Evolutionary conservation across 2,888 invertebrate species (phyloP), one percentile per base, ranked within the genome.

Genomic region (Frankliniella intonsa): DNA sequence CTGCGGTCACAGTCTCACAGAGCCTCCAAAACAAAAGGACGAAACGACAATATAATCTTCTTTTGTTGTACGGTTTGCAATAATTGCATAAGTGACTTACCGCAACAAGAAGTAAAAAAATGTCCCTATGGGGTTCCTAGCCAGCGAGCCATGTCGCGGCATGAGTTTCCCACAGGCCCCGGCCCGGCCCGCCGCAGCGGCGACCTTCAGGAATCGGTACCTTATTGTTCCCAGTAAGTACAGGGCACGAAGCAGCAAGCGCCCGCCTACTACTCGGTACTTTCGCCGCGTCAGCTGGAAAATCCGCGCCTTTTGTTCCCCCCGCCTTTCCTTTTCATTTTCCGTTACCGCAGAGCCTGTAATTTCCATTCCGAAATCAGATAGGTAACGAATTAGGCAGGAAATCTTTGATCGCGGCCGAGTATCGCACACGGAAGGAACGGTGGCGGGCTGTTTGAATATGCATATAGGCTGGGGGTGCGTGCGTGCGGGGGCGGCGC

Each of bases 31-130:
- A 76, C 69, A 76, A 76, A 76, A 76, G 69, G 25, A 22, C 9
- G 22, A 76, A 11, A 25, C 69, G 69, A 76, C 69, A 76, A 76
- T 76, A 76, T 76, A 76, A 76, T 76, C 69, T 76, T 22, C 69
- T 12, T 76, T 76, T 76, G 69, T 76, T 76, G 69, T 12, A 76
- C 69, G 22, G 69, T 76, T 76, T 25, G 69, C 69, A 76, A 76
- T 76, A 76, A 76, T 76, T 76, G 69, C 69, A 76, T 76, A 76
- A 76, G 69, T 76, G 69, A 76, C 69, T 76, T 76, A 76, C 69
- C 69, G 69, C 62, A 62, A 22, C 69, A 22, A 25, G 12, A 76
- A 76, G 25, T 22, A 76, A 76, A 76, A 76, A 12, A 55, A 69
- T 9, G 25, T 76, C 69, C 25, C 69, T 22, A 76, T 76, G 69